Conservation (phyloP, 2,113 vertebrate species). For the Rutilus rutilus region DNA sequence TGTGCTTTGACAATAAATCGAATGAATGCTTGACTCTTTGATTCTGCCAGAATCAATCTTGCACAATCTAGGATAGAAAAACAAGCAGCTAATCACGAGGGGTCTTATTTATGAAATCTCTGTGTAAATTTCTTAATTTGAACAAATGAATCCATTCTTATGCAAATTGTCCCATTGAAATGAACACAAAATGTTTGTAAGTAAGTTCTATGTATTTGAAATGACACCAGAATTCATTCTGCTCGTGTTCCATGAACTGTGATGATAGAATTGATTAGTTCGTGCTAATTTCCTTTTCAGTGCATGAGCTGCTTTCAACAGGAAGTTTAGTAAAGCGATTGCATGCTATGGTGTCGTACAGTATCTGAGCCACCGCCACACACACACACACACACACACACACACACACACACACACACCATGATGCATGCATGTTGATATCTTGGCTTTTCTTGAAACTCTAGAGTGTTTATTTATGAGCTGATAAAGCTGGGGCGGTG, state of each 20-base stretch:
- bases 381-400: neutral
- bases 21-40: neutral
- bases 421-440: neutral
- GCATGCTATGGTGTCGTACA: neutral
- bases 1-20: neutral
- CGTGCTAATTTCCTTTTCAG: neutral
- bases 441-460: neutral
- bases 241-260: neutral
- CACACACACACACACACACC: neutral
- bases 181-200: neutral
- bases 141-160: neutral
- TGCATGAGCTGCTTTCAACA: neutral
- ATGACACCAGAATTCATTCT: neutral
- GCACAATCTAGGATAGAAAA: neutral
- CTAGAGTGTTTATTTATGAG: constrained; percentile 8
- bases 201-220: neutral
- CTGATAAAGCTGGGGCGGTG: neutral
- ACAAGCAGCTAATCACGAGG: neutral
- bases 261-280: neutral
- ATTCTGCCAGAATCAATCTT: neutral
- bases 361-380: neutral
- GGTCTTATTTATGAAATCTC: neutral
- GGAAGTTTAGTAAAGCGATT: neutral
- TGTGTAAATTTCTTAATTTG: neutral
- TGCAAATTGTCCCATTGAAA: neutral